Base-by-base conservation (phyloP, 2,113 vertebrate genomes). In the Toxotes jaculatrix region DNA sequence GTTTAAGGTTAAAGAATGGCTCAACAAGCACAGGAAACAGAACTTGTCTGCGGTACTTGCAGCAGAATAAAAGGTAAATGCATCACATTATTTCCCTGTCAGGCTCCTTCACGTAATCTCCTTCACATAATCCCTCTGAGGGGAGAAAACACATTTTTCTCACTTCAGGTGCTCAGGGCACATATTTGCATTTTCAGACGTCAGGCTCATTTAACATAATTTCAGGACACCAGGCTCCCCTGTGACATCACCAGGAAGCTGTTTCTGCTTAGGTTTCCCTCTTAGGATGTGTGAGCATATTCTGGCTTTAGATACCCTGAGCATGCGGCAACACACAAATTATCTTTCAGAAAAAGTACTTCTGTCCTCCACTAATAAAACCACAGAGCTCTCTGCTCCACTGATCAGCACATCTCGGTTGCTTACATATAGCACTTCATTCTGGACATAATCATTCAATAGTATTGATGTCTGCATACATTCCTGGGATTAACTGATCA, bases 101-200 rank as follows among this genome's bases (percentile, higher is more conserved):
- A 70, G 62, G 31, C 38, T 55, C 19, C 49, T 34, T 55, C 67
- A 61, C 36, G 53, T 82, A 84, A 82, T 88, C 78, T 57, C 57
- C 69, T 38, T 38, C 70, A 68, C 32, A 27, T 75, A 83, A 91
- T 85, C 85, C 87, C 75, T 82, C 49, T 74, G 75, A 71, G 77
- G 70, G 32, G 47, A 62, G n/a, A 45, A 77, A 89, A 77, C 27
- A 64, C 43, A 69, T 65, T 81, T 57, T 72, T 79, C 51, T 72
- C 72, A 67, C 84, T 74, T 84, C 79, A 84, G 81, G 73, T 87
- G 79, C 66, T 79, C 40, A 38, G 70, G 80, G 77, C 72, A 51
- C 12, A 64, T 55, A 79, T 87, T 87, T 83, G 80, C 80, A 89
- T 91, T 86, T 88, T 57, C 56, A 86, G 45, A 74, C n/a, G 32